Evolutionary conservation across 2,113 vertebrate genomes (phyloP), one percentile per base, ranked within the genome.

Genomic region (Lepidothrix coronata): DNA sequence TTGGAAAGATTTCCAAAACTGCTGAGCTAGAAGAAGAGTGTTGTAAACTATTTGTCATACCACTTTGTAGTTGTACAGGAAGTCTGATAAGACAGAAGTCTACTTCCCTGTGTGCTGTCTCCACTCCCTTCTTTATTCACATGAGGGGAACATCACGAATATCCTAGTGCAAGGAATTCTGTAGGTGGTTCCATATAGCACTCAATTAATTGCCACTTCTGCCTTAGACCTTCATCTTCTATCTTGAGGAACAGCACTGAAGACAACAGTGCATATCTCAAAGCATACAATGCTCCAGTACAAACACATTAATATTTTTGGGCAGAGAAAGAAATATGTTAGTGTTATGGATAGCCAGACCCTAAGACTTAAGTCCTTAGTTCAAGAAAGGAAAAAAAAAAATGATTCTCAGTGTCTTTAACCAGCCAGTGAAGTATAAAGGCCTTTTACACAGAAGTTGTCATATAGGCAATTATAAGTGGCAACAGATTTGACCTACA

Each of bases 1-100:
- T 91, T 62, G 72, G 75, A 89, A 94, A 86, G 46, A 20, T 58
- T 94, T 90, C 23, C 35, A 55, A 89, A 95, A 73, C 2, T 76
- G 81, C 79, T 95, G 90, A 91, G 39, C 39, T 83, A 72, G 55
- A 61, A n/a, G 12, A 85, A n/a, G 12, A 83, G 33, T 14, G 31
- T 55, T 91, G 66, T 72, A 91, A 96, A 43, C 58, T 52, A 49
- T 87, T 76, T 84, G 37, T 88, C 86, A 90, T 57, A 8, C 39
- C 17, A 4, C 78, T 94, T 75, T 77, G 74, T 66, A 93, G 57
- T 37, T 68, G 13, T 8, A 75, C 22, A 65, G 61, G 88, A 91
- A 92, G 54, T 68, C 37, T 74, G 78, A 76, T 85, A 90, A 73
- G 28, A 31, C 28, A 82, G 48, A 74, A 33, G 6, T 94, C 89